Evolutionary conservation across 2,888 invertebrate species (phyloP), one percentile per base, ranked within the genome.

Genomic region (Conops quadrifasciatus): DNA sequence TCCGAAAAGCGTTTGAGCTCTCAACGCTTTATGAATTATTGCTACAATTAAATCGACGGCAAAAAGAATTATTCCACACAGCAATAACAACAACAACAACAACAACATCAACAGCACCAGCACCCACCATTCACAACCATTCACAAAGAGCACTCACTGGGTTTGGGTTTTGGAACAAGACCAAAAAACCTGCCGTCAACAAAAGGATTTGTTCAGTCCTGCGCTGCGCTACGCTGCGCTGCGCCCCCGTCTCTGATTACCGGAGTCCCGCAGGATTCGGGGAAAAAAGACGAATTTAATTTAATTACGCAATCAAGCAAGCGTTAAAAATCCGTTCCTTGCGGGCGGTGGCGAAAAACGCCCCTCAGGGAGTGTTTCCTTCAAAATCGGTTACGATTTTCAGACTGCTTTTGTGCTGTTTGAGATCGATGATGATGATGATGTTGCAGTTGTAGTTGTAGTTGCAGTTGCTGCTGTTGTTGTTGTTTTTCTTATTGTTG

Each of bases 221-320:
- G 16, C 28, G 26, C 28, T 28, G 2, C 26, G 28, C 7, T 26
- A n/a, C n/a, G n/a, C n/a, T n/a, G n/a, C n/a, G n/a, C n/a, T n/a
- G 13, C 36, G 58, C 51, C 49, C 28, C 30, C 73, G 75, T 74
- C 74, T 75, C 58, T 77, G 77, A 77, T 77, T 77, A 74, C 75
- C 73, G 70, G n/a, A n/a, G n/a, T 77, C 74, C 77, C 75, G 69
- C 70, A 62, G 77, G 75, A 75, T 70, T n/a, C 70, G 71, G 9
- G 36, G 76, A 72, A 73, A 75, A 76, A 77, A 73, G 70, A 76
- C 77, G 73, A 74, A 75, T 77, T 36, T 36, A 77, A 77, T 75
- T 77, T 76, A 76, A 77, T 77, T 76, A 77, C 73, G 72, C 76
- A 77, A 77, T 77, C 77, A 77, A 77, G 76, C 76, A 77, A 77